These are phyloP conservation scores for Scaeva pyrastri DNA, from an alignment of 2,888 invertebrate species.

Conservation along the genomic window DNA sequence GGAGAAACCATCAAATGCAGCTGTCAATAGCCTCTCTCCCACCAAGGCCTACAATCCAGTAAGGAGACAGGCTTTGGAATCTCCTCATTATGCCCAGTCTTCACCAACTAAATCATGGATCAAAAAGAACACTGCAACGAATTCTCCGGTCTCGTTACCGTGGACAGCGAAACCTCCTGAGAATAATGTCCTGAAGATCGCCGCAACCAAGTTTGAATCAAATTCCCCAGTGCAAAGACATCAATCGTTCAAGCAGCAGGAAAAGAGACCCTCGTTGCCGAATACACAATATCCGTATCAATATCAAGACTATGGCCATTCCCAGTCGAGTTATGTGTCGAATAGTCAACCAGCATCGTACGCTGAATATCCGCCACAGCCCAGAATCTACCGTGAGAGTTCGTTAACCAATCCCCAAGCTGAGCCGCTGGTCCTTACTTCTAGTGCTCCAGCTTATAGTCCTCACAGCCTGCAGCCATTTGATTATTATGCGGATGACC, in stretches of 20 bases:
- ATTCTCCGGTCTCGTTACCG: constrained; percentile 82
- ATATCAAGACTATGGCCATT: constrained; percentile 46
- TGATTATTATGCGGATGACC: constrained; percentile 77
- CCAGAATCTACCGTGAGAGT: constrained; percentile 73
- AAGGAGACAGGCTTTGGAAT: constrained; percentile 46
- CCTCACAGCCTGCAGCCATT: constrained; percentile 70
- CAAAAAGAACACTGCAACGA: constrained; percentile 79
- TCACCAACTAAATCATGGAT: constrained; percentile 77
- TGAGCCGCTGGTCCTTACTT: constrained; percentile 82
- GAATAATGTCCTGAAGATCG: constrained; percentile 85
- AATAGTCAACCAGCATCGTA: constrained; percentile 77
- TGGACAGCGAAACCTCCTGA: constrained; percentile 85
- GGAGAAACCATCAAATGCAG: constrained; percentile 54
- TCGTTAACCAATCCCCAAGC: constrained; percentile 82
- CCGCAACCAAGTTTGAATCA: constrained; percentile 86
- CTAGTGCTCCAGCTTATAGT: constrained; percentile 80
- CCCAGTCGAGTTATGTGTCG: constrained; percentile 55
- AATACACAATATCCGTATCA: constrained; percentile 80
- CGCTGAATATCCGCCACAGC: constrained; percentile 76
- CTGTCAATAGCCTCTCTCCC: constrained; percentile 77
- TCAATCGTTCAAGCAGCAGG: constrained; percentile 80
- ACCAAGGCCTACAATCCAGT: constrained; percentile 61
- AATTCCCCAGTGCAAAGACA: constrained; percentile 81
- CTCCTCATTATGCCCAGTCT: constrained; percentile 78
- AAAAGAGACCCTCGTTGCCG: constrained; percentile 83